Evolutionary conservation across 2,888 invertebrate genomes (phyloP), one percentile per base, ranked within the genome.

Genomic region (Podabrus alpinus): DNA sequence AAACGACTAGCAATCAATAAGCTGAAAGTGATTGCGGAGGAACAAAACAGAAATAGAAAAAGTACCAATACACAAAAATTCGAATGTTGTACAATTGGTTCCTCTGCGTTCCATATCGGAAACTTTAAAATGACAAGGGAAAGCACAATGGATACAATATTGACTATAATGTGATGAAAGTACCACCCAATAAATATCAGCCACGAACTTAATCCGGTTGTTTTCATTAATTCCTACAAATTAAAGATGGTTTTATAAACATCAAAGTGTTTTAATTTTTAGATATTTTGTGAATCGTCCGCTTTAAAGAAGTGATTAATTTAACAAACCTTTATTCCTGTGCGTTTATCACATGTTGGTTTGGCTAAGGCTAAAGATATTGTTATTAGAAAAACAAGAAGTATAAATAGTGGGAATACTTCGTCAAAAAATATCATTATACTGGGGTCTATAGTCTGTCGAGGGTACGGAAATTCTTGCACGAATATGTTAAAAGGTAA

Each of bases 381-480:
- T 45, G 45, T 45, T 2, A 68, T 90, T 87, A 60, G 89, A 74
- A 76, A 88, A 90, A 78, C 87, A 86, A 79, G 88, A 84, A 13
- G 88, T 81, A 5, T 88, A 86, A 11, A 88, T 80, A 29, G 86
- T 78, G 0, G 89, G 88, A 74, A 89, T 78, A 45, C 86, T 80
- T 21, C 82, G 74, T 70, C 82, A 81, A 78, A 87, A 87, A 25
- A 86, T 69, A n/a, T 80, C 74, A 11, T 80, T 82, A 7, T 85
- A 71, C 1, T 83, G 81, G 79, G 76, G 79, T 87, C 86, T 24
- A 81, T 75, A 10, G 80, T 81, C 77, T 87, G 85, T 2, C 88
- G 87, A 24, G 89, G 89, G 83, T 89, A 90, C 1, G 92, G 91
- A 78, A 91, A 90, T 83, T 90, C 89, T 86, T 90, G 90, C 1